Conservation (phyloP, 2,113 vertebrate genomes). For the Pipra filicauda region DNA sequence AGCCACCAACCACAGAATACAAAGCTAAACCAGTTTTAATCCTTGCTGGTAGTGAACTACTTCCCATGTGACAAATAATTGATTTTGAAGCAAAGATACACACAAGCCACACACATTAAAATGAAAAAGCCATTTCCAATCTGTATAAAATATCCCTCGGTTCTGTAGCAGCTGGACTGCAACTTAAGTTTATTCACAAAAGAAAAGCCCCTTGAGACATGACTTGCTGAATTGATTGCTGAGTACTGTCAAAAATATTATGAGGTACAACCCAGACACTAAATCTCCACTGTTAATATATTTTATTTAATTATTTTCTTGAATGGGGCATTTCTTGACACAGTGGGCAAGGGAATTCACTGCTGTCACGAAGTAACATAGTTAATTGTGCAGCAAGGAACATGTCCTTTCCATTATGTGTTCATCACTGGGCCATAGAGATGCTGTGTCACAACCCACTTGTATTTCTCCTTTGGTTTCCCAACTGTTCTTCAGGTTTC, state of each 20-base stretch:
- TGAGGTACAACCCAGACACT: constrained; percentile 2
- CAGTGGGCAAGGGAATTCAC: neutral
- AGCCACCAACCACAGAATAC: neutral
- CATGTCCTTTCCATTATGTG: neutral
- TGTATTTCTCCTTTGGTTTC: neutral
- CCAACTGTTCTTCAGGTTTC: neutral
- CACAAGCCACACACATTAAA: neutral
- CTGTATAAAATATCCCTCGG: neutral
- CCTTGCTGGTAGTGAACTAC: neutral
- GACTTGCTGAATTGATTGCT: neutral
- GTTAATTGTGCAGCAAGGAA: neutral
- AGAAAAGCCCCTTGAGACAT: neutral
- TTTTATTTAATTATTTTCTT: constrained; percentile 25
- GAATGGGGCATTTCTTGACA: neutral
- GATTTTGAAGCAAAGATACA: neutral
- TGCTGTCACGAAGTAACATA: neutral
- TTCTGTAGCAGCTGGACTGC: neutral
- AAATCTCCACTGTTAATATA: neutral
- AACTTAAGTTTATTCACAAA: constrained; percentile 36
- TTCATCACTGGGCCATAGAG: neutral
- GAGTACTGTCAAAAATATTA: constrained; percentile 35
- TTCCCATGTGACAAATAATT: neutral
- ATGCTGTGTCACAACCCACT: neutral
- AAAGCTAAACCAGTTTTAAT: neutral
- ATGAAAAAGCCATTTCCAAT: constrained; percentile 30